A percentile compares a stretch with the other conserved stretches of the same genome.
Conservation (phyloP, 1,140 invertebrate species). For the Lepidurus packardi region DNA sequence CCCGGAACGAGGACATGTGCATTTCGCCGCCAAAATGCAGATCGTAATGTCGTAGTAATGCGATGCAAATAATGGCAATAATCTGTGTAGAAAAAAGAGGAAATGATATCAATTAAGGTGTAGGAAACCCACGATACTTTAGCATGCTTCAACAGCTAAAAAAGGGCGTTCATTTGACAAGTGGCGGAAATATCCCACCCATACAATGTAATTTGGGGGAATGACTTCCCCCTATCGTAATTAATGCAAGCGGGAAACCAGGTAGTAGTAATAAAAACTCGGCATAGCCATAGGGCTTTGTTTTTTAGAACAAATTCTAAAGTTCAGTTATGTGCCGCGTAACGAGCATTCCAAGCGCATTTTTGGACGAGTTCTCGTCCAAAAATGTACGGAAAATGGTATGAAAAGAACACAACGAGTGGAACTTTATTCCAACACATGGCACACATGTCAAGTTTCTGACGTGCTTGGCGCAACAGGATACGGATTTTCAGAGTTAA, state of each 20-base stretch:
- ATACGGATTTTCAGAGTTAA: neutral
- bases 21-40: constrained; percentile 35
- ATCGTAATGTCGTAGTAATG: constrained; percentile 33
- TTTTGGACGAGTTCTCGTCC: neutral
- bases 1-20: constrained; percentile 34
- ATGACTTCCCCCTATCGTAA: neutral
- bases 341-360: neutral
- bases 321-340: neutral
- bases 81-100: constrained; percentile 23
- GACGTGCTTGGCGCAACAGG: neutral
- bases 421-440: neutral
- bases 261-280: neutral
- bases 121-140: neutral
- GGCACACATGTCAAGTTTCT: neutral
- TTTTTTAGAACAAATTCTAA: neutral
- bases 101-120: neutral
- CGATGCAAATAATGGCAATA: constrained; percentile 35
- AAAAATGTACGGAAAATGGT: neutral
- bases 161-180: neutral
- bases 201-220: neutral
- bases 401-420: neutral
- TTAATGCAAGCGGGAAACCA: neutral
- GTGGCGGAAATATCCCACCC: neutral
- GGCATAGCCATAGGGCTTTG: neutral
- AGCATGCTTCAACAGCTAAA: neutral